Base-by-base conservation (phyloP, 2,113 vertebrate species). In the Dicrurus megarhynchus region DNA sequence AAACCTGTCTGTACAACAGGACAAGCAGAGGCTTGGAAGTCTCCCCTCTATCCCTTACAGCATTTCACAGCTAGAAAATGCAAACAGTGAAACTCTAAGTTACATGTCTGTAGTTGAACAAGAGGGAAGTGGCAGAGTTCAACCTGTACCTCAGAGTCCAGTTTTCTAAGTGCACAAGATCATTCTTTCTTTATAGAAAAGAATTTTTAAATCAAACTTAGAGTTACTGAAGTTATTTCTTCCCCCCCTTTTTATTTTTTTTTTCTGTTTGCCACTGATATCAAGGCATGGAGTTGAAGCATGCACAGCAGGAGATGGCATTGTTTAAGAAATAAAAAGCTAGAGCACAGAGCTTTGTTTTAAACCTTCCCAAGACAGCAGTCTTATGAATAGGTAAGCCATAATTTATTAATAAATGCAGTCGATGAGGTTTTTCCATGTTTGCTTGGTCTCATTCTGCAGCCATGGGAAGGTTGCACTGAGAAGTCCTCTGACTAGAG, bases 391-490 rank as follows among this genome's bases (percentile, higher is more conserved):
- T 53, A 90, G 59, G 56, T 82, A 75, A 83, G 17, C 8, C 14
- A 84, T 74, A 32, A 92, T 80, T 95, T 96, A 91, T 93, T 95
- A 89, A 52, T 89, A 84, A 84, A n/a, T 42, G 41, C 23, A 39
- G 42, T 27, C 42, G 85, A 22, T 63, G 44, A 89, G 17, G 5
- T 94, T 92, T 85, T 95, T 39, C 35, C 32, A 6, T 59, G 21
- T 76, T 91, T 86, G 33, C 21, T 53, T 56, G 9, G 14, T 79
- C 95, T 94, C 7, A 3, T 81, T 89, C 80, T 78, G 59, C 52
- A 59, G 41, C 35, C 52, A 42, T 23, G 5, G 11, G 9, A 42
- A 79, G 24, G 23, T 79, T 28, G 18, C 23, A 14, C 10, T 67
- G 55, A 50, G 59, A 74, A 95, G 16, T 77, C 14, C 35, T 52